Conservation (phyloP, 2,113 vertebrate genomes). For the Passer montanus region DNA sequence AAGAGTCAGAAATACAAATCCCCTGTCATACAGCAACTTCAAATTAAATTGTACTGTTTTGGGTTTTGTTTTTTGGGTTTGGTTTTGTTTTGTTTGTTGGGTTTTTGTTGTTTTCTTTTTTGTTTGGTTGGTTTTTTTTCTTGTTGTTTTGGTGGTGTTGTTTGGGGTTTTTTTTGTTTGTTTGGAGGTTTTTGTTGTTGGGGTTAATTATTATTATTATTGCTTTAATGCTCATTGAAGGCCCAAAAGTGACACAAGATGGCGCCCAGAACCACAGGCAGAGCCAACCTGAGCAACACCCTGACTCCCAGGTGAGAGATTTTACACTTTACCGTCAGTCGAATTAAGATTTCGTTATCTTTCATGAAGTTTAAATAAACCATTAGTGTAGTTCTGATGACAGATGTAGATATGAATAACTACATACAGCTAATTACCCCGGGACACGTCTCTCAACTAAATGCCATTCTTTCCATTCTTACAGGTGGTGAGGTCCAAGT, state of each 20-base stretch:
- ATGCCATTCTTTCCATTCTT: not conserved
- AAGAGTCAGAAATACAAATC: not conserved
- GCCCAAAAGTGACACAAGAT: constrained; percentile 10
- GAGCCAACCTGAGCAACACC: not conserved
- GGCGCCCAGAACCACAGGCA: constrained; percentile 14
- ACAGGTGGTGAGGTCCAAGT: not conserved
- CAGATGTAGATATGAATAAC: not conserved
- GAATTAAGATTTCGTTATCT: not conserved
- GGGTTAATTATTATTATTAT: not conserved
- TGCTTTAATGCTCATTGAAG: not conserved
- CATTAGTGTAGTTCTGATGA: not conserved
- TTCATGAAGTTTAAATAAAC: not conserved
- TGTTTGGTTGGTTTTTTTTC: not conserved
- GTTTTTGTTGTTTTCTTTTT: not conserved
- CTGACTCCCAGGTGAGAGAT: not conserved
- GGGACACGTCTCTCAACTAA: not conserved
- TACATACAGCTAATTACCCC: not conserved
- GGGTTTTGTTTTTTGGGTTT: not conserved
- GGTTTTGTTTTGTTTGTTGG: too few species aligned
- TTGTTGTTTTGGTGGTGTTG: not conserved
- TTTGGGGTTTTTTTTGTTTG: not conserved
- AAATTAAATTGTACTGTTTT: fast-evolving
- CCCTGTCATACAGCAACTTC: not conserved
- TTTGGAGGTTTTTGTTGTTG: not conserved
- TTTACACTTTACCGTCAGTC: not conserved